Evolutionary conservation across 1,140 invertebrate species (phyloP), one percentile per base, ranked within the genome.

Genomic region (Uloborus diversus): DNA sequence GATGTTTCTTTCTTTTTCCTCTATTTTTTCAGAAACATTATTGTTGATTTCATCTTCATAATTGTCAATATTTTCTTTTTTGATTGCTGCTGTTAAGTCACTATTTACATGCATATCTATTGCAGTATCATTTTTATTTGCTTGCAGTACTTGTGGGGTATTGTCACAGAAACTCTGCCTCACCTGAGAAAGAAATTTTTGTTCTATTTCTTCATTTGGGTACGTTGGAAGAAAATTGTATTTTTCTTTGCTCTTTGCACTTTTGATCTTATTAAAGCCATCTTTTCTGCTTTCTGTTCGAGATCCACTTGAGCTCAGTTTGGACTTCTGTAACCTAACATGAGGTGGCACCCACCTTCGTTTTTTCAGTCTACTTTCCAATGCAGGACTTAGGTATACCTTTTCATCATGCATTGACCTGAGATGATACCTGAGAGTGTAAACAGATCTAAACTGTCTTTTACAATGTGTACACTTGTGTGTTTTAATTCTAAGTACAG

Each of bases 11-110:
- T 75, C 71, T 42, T 75, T 75, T 11, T 78, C 62, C 30, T 57
- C 42, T n/a, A 4, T 30, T 9, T 14, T 64, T 53, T 9, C 32
- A 25, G 42, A 27, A 37, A 78, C 27, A 66, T 78, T 78, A 57
- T 78, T 78, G 25, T 78, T 78, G n/a, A 78, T 78, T n/a, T 78
- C 73, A 20, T 78, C 73, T 66, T 78, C 73, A 57, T 65, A 65
- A 37, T 30, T 23, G 42, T 78, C 73, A n/a, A 61, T 27, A 13
- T 78, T 78, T 32, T 78, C 73, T 25, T 78, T 78, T 17, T 78
- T 78, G 20, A 78, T 78, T 30, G 65, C 73, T 11, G 66, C 47
- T 14, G 30, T 66, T 23, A 66, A 78, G 14, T 78, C 33, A 7
- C n/a, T 75, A 35, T 75, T 75, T 14, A 75, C 4, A 51, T 75